Evolutionary conservation across 2,888 invertebrate genomes (phyloP), one percentile per base, ranked within the genome.

Genomic region (Amphipoea lucens): DNA sequence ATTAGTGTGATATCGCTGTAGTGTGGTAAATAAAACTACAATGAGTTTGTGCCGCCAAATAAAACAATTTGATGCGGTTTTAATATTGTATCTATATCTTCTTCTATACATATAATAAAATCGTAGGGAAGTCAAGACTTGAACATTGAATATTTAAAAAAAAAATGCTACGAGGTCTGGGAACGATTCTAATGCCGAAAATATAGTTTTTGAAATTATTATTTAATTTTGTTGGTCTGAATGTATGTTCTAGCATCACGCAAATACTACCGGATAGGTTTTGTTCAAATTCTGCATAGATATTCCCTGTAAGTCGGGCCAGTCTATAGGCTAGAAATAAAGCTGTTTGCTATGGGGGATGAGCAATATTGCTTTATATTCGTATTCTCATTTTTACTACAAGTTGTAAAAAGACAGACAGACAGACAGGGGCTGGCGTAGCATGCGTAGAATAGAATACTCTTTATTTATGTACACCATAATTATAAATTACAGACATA

Each of bases 71-170:
- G 2, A 48, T 70, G 72, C 65, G 76, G 76, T 75, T 83, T 75
- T 71, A 74, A 73, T 63, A 79, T 69, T 86, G 80, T 86, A 87
- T 80, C 85, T 62, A 29, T 79, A 23, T 54, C 20, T 54, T 20
- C 54, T 54, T 54, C 2, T 20, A 54, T 57, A 23, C 23, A 57
- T 23, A 23, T 57, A 23, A 57, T n/a, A 57, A 57, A 57, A 57
- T 23, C 57, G 9, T 57, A 57, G 57, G 9, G 11, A 57, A 57
- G 4, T 11, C 23, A n/a, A n/a, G 11, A n/a, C 57, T n/a, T n/a
- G 57, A n/a, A 57, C 57, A 1, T 6, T 1, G 2, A 17, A 51
- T 51, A 17, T 17, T 1, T 0, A 48, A 17, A 17, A 51, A 20
- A 51, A 17, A 51, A 51, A 0, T 51, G 17, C 6, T 51, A 51